A percentile compares a stretch with the other conserved stretches of the same genome.
phyloP scores from a whole-genome alignment of 1,140 invertebrate genomes.

The Drosophila subpulchrella region DNA sequence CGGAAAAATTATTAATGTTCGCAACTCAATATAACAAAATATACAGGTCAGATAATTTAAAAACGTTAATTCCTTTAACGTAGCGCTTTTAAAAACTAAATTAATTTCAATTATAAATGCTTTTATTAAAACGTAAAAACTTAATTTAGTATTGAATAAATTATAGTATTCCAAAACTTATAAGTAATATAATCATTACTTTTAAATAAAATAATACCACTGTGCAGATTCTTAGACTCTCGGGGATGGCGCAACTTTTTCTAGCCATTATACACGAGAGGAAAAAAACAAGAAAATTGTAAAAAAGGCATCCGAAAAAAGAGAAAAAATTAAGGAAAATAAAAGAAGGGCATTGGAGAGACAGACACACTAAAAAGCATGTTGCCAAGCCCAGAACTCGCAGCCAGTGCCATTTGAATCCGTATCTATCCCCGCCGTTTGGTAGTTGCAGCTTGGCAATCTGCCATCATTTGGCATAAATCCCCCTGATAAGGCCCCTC shows the following conservation, averaged over 20 bases:
- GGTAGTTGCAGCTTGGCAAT: constrained; percentile 78
- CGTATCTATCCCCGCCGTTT: constrained; percentile 40
- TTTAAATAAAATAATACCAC: constrained; percentile 19
- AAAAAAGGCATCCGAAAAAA: constrained; percentile 56
- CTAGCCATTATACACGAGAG: constrained; percentile 68
- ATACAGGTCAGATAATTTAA: no score
- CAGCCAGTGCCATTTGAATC: constrained; percentile 44
- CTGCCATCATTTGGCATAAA: constrained; percentile 79
- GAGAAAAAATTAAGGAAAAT: constrained; percentile 61
- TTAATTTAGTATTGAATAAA: no score
- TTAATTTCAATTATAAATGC: no score
- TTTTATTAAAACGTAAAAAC: no score
- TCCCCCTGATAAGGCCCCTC: constrained; percentile 68
- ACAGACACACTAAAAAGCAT: constrained; percentile 49
- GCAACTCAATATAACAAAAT: no score
- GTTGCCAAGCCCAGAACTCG: constrained; percentile 32
- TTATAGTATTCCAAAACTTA: no score
- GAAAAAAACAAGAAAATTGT: constrained; percentile 50
- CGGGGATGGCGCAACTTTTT: constrained; percentile 61
- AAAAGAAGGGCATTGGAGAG: constrained; percentile 48
- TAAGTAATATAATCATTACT: no score
- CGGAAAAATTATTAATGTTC: not conserved
- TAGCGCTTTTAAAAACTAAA: no score
- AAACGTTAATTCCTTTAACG: no score
- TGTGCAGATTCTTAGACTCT: constrained; percentile 39